Evolutionary conservation across 1,140 invertebrate genomes (phyloP), one percentile per base, ranked within the genome.

Genomic region (Andricus grossulariae): DNA sequence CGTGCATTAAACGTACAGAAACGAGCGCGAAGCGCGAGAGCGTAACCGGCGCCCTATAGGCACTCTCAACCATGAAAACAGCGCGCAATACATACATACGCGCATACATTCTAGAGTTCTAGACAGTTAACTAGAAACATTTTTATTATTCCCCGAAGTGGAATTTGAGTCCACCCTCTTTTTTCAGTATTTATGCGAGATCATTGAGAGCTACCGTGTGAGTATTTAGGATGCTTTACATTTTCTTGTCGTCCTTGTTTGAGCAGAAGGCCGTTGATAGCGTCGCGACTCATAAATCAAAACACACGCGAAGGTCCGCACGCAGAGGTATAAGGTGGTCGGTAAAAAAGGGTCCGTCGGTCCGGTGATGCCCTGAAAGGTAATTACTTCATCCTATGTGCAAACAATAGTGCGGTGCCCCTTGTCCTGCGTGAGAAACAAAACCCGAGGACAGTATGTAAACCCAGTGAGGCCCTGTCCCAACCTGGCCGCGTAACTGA

Each of bases 371-470:
- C 85, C 83, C 83, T 82, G 87, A 86, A 89, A 90, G 87, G 88
- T 90, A 90, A 90, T 90, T 90, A 90, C 88, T 90, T 85, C 74
- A 86, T 86, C 85, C 88, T 86, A 88, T 87, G 85, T 88, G 88
- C 89, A 90, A 90, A 90, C 89, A 90, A 90, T 90, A 82, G 85
- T 73, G 76, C 50, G 83, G 85, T 77, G 84, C 84, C 85, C 84
- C 86, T 89, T 87, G 86, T 83, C 83, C 83, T 82, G 81, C 87
- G 88, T 89, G 89, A 90, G 89, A 90, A 90, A 90, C 88, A 90
- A 90, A 90, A 87, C 84, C 78, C 78, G 49, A 76, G 85, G 85
- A 82, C 82, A 84, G 81, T 78, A 57, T 70, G 79, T 80, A 79
- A 81, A 57, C 72, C 80, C 82, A 50, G 79, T 81, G 76, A 73